Base-by-base conservation (phyloP, 2,888 invertebrate genomes). In the Xylophagus ater region DNA sequence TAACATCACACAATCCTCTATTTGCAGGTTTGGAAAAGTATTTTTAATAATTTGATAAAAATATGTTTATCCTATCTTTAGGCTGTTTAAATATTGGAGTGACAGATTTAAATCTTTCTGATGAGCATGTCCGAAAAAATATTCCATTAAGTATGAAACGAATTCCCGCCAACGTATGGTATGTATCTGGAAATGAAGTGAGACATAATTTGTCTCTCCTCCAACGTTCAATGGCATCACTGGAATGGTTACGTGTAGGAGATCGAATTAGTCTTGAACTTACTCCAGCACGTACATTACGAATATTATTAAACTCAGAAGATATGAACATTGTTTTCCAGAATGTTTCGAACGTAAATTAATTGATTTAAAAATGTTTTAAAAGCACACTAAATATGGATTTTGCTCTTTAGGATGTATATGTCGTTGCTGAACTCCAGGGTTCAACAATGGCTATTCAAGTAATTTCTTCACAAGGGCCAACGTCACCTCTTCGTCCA, bases 1-100 rank as follows among this genome's bases (percentile, higher is more conserved):
- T 65, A 13, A 55, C 58, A 6, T 59, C 62, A 12, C 56, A 60
- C 26, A 65, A 65, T 55, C 52, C 62, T 18, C 49, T 65, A 37
- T 60, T 61, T 53, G 65, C 65, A 15, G 65, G 65, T 60, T 39
- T 43, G 47, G 47, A 15, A 23, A 24, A 23, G n/a, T n/a, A n/a
- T n/a, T n/a, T n/a, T n/a, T n/a, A n/a, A n/a, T n/a, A n/a, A n/a
- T n/a, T n/a, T n/a, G n/a, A n/a, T n/a, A n/a, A 23, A 20, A 21
- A 24, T 34, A 28, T 23, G 6, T 21, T 25, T 41, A 24, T n/a
- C 13, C 3, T 26, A n/a, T 32, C 75, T 66, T 75, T 78, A 40
- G 89, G 89, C 7, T 78, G 78, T 23, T 66, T 90, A 32, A 76
- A 76, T 43, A 74, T 90, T 58, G 90, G 90, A 1, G 73, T 90